These are phyloP conservation scores for Drosophila formosana DNA, from an alignment of 2,888 invertebrate species.

Conservation along the genomic window DNA sequence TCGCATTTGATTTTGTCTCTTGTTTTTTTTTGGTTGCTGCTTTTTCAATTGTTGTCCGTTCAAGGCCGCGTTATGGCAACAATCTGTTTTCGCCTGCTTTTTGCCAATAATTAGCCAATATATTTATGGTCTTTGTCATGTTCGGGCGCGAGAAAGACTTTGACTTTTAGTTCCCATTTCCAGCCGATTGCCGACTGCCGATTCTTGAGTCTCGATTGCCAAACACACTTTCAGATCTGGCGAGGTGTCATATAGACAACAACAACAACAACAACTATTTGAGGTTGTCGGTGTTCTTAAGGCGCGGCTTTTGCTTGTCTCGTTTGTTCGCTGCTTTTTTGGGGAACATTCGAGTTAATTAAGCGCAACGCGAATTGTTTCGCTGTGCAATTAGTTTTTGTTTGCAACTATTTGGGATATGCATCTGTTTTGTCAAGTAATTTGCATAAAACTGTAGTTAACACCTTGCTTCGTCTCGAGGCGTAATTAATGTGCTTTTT, in stretches of 20 bases:
- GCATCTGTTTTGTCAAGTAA: constrained; percentile 58
- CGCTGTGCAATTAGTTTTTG: constrained; percentile 65
- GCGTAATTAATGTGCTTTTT: constrained; percentile 7
- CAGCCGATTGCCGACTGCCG: constrained; percentile 23
- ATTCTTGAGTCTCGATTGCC: constrained; percentile 9
- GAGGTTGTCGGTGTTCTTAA: constrained; percentile 15
- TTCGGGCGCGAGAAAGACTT: constrained; percentile 3
- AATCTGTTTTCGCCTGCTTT: constrained; percentile 7
- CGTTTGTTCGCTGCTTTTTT: constrained; percentile 1
- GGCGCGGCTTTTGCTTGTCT: constrained; percentile 39
- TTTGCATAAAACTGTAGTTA: constrained; percentile 77
- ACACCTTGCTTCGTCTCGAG: constrained; percentile 47
- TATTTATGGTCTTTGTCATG: constrained; percentile 55
- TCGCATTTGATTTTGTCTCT: constrained; percentile 30
- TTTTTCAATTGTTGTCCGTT: constrained; percentile 50
- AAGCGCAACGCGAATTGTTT: constrained; percentile 42
- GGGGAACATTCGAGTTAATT: constrained; percentile 57
- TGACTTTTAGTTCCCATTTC: constrained; percentile 29
- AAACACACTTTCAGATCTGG: constrained; percentile 15
- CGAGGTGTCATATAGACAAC: constrained; percentile 34
- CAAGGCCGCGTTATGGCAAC: constrained; percentile 46
- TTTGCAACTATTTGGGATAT: constrained; percentile 57
- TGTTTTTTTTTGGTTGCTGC: constrained; percentile 24
- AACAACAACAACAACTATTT: not conserved
- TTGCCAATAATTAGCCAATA: constrained; percentile 66